Evolutionary conservation across 2,888 invertebrate species (phyloP), one percentile per base, ranked within the genome.

Genomic region (Platycheirus albimanus): DNA sequence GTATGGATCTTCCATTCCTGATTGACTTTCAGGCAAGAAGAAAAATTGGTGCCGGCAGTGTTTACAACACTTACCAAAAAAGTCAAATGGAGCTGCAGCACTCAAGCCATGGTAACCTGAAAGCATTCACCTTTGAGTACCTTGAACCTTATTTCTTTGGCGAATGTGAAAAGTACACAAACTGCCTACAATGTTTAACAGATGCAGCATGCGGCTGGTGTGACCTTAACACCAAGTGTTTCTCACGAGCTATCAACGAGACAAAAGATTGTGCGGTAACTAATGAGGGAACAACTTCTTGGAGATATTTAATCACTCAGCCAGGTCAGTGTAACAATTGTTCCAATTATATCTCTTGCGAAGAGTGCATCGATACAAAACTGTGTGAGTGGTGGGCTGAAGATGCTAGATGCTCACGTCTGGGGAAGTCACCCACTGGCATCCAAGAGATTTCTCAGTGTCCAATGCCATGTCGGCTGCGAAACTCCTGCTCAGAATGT

Each of bases 141-240:
- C 91, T 98, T 81, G 97, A 98, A 89, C 97, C 98, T 0, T 98
- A 94, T 90, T 95, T 95, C 67, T 94, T 95, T 74, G 96, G 96
- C 0, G 92, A 94, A 28, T 98, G 98, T 88, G 91, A 92, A 0
- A 92, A 93, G 64, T 96, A 97, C 89, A 94, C 92, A 85, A 98
- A 97, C 90, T 98, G 98, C 87, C 91, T 97, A 33, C 94, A 96
- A 83, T 98, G 98, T 88, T 91, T 98, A 66, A 95, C 96, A 0
- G 98, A 98, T 90, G 95, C 96, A 0, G 93, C 95, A 13, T 98
- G 98, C 88, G 97, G 97, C 1, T 98, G 98, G 98, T 98, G 98
- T 88, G 95, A 96, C 81, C 89, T 95, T 8, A 94, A 93, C n/a
- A 91, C 93, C 84, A 92, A 92, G 54, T 97, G 96, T 89, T 92